A percentile compares a stretch with the other conserved stretches of the same genome.
Evolutionary conservation across 2,797 vertebrate species (phyloP).

Genomic region (Heliangelus exortis): DNA sequence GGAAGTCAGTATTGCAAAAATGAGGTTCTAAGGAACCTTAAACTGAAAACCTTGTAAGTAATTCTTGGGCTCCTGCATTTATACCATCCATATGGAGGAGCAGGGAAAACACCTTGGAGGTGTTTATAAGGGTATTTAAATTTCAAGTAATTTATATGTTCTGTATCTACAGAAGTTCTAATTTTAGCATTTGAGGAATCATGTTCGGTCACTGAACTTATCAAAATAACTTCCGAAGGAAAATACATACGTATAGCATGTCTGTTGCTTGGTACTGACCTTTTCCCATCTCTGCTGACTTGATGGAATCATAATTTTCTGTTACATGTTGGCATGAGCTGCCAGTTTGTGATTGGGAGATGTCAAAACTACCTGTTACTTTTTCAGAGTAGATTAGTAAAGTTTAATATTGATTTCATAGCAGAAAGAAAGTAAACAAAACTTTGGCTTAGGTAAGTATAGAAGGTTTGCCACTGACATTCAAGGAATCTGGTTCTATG

Average conservation of each 20-base stretch:
- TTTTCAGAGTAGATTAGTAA: background rate
- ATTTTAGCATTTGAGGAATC: background rate
- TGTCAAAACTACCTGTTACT: background rate
- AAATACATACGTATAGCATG: accelerated
- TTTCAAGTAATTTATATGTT: background rate
- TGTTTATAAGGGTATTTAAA: background rate
- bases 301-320: background rate
- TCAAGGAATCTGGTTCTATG: background rate
- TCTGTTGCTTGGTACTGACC: background rate
- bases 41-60: background rate
- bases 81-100: background rate
- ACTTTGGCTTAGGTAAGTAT: background rate
- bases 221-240: background rate
- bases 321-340: background rate
- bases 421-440: background rate
- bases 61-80: background rate
- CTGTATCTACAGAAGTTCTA: background rate
- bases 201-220: background rate
- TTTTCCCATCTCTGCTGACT: background rate
- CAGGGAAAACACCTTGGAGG: background rate
- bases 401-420: background rate
- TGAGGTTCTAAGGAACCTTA: background rate
- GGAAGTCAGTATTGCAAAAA: background rate
- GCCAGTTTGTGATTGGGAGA: background rate
- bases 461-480: background rate